Evolutionary conservation across 2,113 vertebrate genomes (phyloP), one percentile per base, ranked within the genome.

Genomic region (Seriola dumerili): DNA sequence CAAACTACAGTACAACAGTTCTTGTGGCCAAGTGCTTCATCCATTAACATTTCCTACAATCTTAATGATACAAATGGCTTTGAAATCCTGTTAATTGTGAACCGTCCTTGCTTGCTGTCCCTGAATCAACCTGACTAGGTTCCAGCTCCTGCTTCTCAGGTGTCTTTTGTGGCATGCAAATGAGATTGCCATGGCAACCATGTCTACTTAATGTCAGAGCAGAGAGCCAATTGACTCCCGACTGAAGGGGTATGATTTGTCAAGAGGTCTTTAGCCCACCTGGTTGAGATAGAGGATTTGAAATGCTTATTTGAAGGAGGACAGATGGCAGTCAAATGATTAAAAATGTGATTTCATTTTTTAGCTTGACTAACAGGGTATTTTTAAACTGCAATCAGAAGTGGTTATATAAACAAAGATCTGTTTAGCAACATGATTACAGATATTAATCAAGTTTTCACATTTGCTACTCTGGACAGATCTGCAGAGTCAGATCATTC

Each of bases 121-220:
- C 32, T 32, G 36, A 25, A 38, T 65, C 55, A 85, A 21, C 48
- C 10, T 40, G 52, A 46, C 46, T 65, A 38, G 67, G 42, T 82
- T 42, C 61, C 54, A 83, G 64, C 0, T 17, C 19, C 29, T 9
- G 10, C 70, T 78, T 52, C 74, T 55, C 84, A 73, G 84, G 71
- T 80, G 62, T 78, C 34, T 81, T 84, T 74, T 66, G 66, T 86
- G 72, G 40, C 52, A 61, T 84, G 74, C 66, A 83, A 78, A 84
- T 85, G 14, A 32, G 32, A 63, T 86, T 17, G 52, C 79, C 74
- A 80, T 89, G 78, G 75, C 50, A 88, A 92, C 88, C 8, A 1
- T 48, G 23, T 78, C 48, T 80, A 29, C 78, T 52, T 83, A 64
- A 69, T 66, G 29, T 58, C 38, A 36, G 73, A 54, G 69, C 61